Evolutionary conservation across 2,797 vertebrate species (phyloP).

Genomic region (Crypturellus tataupa): DNA sequence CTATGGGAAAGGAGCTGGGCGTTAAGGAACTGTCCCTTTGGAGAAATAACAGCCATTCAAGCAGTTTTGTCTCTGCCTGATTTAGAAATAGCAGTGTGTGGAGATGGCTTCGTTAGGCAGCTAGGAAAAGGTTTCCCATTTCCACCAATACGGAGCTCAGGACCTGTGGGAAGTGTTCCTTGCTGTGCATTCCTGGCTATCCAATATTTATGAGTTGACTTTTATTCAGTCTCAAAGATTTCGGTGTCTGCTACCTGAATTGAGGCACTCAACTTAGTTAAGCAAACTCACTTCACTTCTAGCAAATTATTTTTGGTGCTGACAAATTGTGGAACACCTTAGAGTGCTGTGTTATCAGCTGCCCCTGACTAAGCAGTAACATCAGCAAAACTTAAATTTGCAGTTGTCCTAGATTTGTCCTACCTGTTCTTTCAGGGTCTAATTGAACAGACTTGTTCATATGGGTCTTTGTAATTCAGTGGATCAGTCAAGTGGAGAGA

Average conservation of each 20-base stretch:
- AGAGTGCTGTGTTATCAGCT: neutral
- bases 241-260: neutral
- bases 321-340: too few species aligned
- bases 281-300: neutral
- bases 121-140: neutral
- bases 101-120: neutral
- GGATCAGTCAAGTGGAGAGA: neutral
- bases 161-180: neutral
- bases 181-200: neutral
- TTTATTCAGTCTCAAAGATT: neutral
- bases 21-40: constrained; percentile 8
- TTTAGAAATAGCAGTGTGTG: neutral
- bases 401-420: neutral
- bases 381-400: neutral
- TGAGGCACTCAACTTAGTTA: neutral
- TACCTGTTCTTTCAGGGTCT: neutral
- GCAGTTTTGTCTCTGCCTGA: neutral
- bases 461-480: neutral
- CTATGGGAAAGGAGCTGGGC: neutral
- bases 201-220: neutral
- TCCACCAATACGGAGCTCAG: neutral
- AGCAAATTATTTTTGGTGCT: neutral
- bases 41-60: neutral
- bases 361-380: neutral
- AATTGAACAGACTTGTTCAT: neutral